phyloP scores from a whole-genome alignment of 2,888 invertebrate species.

The Orthosia incerta region DNA sequence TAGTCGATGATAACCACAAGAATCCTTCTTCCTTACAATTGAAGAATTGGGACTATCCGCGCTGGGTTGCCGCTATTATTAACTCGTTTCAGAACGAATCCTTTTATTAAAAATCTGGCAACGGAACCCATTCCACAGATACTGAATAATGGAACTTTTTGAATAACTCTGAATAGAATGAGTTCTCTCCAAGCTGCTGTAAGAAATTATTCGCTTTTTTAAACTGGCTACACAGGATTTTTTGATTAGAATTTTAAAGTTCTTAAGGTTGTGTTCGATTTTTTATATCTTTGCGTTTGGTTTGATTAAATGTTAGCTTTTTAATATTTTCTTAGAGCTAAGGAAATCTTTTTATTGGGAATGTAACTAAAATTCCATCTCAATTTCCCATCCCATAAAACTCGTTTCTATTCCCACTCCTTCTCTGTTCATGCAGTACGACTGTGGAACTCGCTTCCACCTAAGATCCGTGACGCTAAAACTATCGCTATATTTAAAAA shows the following conservation, averaged over 20 bases:
- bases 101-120: constrained; percentile 57
- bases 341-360: neutral
- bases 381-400: no score
- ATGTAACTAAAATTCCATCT: no score
- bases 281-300: constrained; percentile 44
- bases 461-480: no score
- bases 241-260: constrained; percentile 76
- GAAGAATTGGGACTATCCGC: constrained; percentile 60
- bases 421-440: no score
- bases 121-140: constrained; percentile 62
- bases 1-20: neutral
- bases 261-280: constrained; percentile 58
- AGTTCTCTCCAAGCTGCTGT: constrained; percentile 65
- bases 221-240: constrained; percentile 50
- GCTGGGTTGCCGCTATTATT: constrained; percentile 62
- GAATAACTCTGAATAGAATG: constrained; percentile 79
- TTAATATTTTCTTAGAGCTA: neutral
- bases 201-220: constrained; percentile 69
- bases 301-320: constrained; percentile 2
- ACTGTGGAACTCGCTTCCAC: no score
- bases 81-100: constrained; percentile 65
- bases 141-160: constrained; percentile 80
- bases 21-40: constrained; percentile 16
- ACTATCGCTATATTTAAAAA: no score
- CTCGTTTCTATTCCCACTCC: no score